Evolutionary conservation across 2,888 invertebrate genomes (phyloP), one percentile per base, ranked within the genome.

Genomic region (Teinopalpus imperialis): DNA sequence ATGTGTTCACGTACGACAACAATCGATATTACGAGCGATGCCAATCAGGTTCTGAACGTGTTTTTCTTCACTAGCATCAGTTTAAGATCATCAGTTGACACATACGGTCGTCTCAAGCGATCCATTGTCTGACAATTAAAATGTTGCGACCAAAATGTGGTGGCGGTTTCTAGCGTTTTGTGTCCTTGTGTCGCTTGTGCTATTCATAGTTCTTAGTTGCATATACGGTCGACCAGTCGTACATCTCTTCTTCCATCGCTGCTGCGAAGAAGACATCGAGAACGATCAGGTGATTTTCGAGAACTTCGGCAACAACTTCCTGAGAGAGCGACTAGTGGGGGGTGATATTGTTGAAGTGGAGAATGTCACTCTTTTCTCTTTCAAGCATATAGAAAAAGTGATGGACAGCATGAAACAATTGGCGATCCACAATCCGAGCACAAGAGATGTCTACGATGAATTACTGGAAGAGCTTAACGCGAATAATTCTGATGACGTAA

Each of bases 91-190:
- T 21, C 34, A 3, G 14, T 32, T 24, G 18, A 29, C 21, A 27
- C 26, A 26, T 24, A 12, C 18, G 35, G 26, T 49, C 39, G 48
- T 41, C 46, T 34, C 14, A 8, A 10, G 14, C 36, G 12, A 48
- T 39, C 8, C 30, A 9, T 20, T 42, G 36, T 26, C 1, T 14
- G 16, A 7, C 23, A 30, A 18, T 30, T 44, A 37, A 34, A 14
- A 54, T 48, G 49, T 41, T 20, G 23, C 10, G 27, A 5, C 32
- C 27, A 69, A 63, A 52, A 82, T 86, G 87, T 83, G 80, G 86
- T 80, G 83, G 57, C 58, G 86, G 39, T 68, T 85, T 24, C 43
- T 86, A 1, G 75, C 74, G 0, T 87, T 87, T 48, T 87, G 86
- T 40, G 48, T 82, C 0, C 54, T 87, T 2, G 81, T 82, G 0